Percentiles rank a stretch among this genome's conserved stretches.
Evolutionary conservation across 1,140 invertebrate genomes (phyloP).

Genomic region (Drosophila rhopaloa): DNA sequence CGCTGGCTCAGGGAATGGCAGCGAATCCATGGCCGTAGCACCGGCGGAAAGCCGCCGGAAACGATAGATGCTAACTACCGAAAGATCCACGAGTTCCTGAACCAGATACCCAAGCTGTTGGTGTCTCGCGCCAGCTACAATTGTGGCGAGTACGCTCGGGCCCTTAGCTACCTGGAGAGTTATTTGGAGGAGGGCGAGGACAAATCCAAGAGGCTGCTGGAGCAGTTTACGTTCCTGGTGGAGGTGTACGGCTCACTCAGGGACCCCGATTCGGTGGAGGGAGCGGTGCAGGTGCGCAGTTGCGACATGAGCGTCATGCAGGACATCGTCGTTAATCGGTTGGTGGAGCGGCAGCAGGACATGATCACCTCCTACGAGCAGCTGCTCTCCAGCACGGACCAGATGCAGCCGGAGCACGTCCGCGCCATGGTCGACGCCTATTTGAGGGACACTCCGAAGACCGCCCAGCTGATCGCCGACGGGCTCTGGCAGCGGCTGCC

Average conservation of each 20-base stretch:
- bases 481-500: slow-evolving; percentile 85
- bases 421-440: slow-evolving; percentile 88
- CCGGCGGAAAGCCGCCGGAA: slow-evolving; percentile 51
- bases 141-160: slow-evolving; percentile 90
- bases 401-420: slow-evolving; percentile 75
- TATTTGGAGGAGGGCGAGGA: slow-evolving; percentile 86
- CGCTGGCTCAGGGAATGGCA: slow-evolving; percentile 89
- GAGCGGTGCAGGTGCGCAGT: slow-evolving; percentile 88
- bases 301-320: slow-evolving; percentile 89
- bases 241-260: slow-evolving; percentile 91
- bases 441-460: slow-evolving; percentile 91
- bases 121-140: slow-evolving; percentile 89
- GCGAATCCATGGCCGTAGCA: slow-evolving; percentile 64
- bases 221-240: slow-evolving; percentile 87
- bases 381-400: slow-evolving; percentile 86
- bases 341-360: slow-evolving; percentile 90
- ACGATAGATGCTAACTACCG: slow-evolving; percentile 72
- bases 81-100: slow-evolving; percentile 85
- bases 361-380: slow-evolving; percentile 91
- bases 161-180: slow-evolving; percentile 90
- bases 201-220: slow-evolving; percentile 86
- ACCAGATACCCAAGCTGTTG: slow-evolving; percentile 88
- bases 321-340: slow-evolving; percentile 89
- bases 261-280: slow-evolving; percentile 91
- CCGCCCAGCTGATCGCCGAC: slow-evolving; percentile 89